Percentiles rank a stretch among this genome's conserved stretches.
Evolutionary conservation across 2,113 vertebrate genomes (phyloP).

Genomic region (Tinamus guttatus): DNA sequence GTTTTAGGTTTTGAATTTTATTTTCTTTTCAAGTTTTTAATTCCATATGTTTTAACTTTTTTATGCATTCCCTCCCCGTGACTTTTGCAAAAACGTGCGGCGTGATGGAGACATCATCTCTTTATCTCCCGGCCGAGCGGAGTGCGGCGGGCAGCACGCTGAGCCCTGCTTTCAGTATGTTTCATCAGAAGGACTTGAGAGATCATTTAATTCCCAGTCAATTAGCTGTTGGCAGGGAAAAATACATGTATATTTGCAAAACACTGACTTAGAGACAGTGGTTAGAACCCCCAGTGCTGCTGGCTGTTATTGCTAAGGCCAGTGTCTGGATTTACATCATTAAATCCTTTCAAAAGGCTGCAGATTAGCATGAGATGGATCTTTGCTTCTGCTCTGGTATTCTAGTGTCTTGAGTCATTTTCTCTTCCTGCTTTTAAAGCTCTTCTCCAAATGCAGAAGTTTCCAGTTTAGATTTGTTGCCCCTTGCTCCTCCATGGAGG

Average conservation of each 20-base stretch:
- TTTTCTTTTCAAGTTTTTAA: not conserved
- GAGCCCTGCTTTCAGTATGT: not conserved
- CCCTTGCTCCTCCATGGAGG: not conserved
- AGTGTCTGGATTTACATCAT: not conserved
- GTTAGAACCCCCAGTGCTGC: not conserved
- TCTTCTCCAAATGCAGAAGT: not conserved
- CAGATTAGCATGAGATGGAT: not conserved
- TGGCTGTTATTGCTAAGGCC: not conserved
- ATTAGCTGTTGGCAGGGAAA: not conserved
- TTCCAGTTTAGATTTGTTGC: not conserved
- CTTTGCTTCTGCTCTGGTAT: not conserved
- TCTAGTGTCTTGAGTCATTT: not conserved
- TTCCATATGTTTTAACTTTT: not conserved
- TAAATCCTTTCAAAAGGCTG: not conserved
- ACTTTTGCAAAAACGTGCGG: not conserved
- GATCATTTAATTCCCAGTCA: not conserved
- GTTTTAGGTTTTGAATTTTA: not conserved
- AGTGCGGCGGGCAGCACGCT: not conserved
- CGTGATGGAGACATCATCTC: not conserved
- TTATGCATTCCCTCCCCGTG: not conserved
- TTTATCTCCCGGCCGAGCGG: not conserved
- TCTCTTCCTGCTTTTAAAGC: not conserved
- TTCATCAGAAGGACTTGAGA: not conserved
- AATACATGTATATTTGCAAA: not conserved
- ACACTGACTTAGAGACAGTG: not conserved